These are phyloP conservation scores for Psococerastis gibbosa DNA, from an alignment of 2,888 invertebrate genomes.

Conservation along the genomic window DNA sequence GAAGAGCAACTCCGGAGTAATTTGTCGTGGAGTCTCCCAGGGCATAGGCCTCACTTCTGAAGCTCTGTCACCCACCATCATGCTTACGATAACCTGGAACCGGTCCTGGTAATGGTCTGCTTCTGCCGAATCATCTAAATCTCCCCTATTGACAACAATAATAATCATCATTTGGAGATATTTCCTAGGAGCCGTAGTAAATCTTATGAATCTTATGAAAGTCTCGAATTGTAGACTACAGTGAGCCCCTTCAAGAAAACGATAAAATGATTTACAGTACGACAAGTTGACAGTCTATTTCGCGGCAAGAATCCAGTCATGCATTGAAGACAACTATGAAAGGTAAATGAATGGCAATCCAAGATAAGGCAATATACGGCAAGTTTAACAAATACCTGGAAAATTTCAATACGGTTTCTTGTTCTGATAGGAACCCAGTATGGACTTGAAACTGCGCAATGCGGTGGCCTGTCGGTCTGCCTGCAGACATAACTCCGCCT, in stretches of 20 bases:
- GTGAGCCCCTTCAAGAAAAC: too few relatives aligned
- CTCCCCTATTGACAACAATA: slow-evolving; percentile 31
- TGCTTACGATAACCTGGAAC: slow-evolving; percentile 39
- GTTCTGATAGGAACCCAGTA: slow-evolving; percentile 63
- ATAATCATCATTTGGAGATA: too few relatives aligned
- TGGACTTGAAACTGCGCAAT: slow-evolving; percentile 78
- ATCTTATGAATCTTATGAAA: too few relatives aligned
- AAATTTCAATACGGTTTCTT: slow-evolving; percentile 55
- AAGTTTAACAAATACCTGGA: slow-evolving; percentile 38
- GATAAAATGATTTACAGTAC: neutral
- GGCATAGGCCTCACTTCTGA: slow-evolving; percentile 7
- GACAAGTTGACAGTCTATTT: slow-evolving; percentile 2
- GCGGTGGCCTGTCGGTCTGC: slow-evolving; percentile 62
- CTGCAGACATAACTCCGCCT: slow-evolving; percentile 39
- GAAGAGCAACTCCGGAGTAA: slow-evolving; percentile 42
- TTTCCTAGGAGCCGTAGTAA: too few relatives aligned
- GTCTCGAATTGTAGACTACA: too few relatives aligned
- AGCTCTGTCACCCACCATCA: neutral
- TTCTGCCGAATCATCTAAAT: slow-evolving; percentile 67
- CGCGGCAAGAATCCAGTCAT: slow-evolving; percentile 16
- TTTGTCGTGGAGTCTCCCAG: slow-evolving; percentile 43
- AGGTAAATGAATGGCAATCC: too few relatives aligned
- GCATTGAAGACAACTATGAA: too few relatives aligned
- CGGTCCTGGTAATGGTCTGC: slow-evolving; percentile 32
- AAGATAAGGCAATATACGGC: too few relatives aligned